These are phyloP conservation scores for Trachelus iudaicus DNA, from an alignment of 2,888 invertebrate genomes.

Conservation along the genomic window DNA sequence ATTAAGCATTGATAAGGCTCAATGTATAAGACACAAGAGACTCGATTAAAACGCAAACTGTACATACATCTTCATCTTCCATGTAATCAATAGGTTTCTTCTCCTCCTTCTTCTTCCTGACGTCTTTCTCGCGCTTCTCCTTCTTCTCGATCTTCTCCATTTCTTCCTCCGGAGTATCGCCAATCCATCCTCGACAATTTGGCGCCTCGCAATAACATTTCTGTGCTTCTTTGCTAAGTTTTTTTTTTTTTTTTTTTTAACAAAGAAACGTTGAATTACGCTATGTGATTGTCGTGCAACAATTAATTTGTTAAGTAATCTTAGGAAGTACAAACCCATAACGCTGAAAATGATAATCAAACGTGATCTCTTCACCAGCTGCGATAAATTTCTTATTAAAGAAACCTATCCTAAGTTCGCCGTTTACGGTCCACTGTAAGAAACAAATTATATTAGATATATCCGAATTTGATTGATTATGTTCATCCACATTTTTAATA, in stretches of 20 bases:
- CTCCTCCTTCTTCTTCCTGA: constrained; percentile 61
- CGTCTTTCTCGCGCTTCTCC: constrained; percentile 65
- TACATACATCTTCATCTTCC: constrained; percentile 66
- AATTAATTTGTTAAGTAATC: constrained; percentile 5
- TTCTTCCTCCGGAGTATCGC: constrained; percentile 83
- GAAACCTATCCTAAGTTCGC: constrained; percentile 95
- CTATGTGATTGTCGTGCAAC: neutral
- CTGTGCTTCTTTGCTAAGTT: constrained; percentile 89
- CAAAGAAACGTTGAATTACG: neutral
- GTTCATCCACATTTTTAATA: neutral
- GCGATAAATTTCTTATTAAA: constrained; percentile 88
- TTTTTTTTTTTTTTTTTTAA: neutral
- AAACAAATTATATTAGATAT: constrained; percentile 16
- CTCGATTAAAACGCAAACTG: constrained; percentile 12
- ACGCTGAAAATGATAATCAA: constrained; percentile 98
- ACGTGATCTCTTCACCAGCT: constrained; percentile 95
- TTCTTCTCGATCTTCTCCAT: constrained; percentile 72
- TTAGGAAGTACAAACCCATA: constrained; percentile 78
- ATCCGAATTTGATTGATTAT: neutral
- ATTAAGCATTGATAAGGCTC: neutral
- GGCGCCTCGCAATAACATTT: constrained; percentile 92
- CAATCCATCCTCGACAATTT: constrained; percentile 95
- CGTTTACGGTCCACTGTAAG: constrained; percentile 86
- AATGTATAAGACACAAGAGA: constrained; percentile 10
- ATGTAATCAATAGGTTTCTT: constrained; percentile 57